These are phyloP conservation scores for Caenorhabditis briggsae DNA, from an alignment of 1,140 invertebrate genomes.

Conservation along the genomic window DNA sequence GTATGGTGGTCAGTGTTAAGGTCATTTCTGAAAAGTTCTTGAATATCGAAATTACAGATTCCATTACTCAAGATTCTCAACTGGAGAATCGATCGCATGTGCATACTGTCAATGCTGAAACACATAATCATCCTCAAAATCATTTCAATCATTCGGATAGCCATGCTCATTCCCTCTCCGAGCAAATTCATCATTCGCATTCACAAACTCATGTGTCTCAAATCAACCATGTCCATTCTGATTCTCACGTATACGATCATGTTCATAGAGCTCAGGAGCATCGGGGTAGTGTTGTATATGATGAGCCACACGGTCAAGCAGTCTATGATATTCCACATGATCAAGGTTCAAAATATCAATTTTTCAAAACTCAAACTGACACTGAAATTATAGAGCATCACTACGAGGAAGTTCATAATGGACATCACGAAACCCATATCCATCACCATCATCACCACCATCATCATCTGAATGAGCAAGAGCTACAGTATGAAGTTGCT, in stretches of 20 bases:
- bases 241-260: not conserved
- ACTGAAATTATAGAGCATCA: not conserved
- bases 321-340: conserved; percentile 13
- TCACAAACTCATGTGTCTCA: not conserved
- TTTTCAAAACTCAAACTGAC: too few species aligned
- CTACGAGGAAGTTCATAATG: conserved; percentile 38
- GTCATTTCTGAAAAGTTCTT: not conserved
- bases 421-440: conserved; percentile 46
- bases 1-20: not conserved
- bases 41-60: not conserved
- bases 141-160: not conserved
- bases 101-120: conserved; percentile 19
- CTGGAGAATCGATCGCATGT: conserved; percentile 5
- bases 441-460: not conserved
- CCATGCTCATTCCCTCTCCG: not conserved
- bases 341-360: not conserved
- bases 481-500: conserved; percentile 32
- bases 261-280: conserved; percentile 6
- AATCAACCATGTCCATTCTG: not conserved
- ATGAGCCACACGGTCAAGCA: conserved; percentile 21
- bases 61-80: conserved; percentile 19
- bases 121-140: not conserved
- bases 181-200: not conserved
- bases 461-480: not conserved
- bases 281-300: conserved; percentile 15